Percentiles rank a stretch among this genome's conserved stretches.
phyloP scores from a whole-genome alignment of 2,888 invertebrate species.

The Rhagophthalmus giganteus region DNA sequence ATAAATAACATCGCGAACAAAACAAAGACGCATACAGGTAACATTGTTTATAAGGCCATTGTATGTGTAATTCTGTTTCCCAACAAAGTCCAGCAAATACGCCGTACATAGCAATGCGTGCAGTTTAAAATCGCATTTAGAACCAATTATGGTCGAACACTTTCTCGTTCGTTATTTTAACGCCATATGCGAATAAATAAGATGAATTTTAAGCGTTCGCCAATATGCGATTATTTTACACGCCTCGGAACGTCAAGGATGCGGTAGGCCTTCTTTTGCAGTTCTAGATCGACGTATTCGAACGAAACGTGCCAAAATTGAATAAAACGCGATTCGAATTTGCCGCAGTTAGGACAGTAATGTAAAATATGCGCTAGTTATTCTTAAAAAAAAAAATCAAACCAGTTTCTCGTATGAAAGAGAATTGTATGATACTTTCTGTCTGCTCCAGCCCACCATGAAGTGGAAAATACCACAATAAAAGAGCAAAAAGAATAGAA shows the following conservation, averaged over 20 bases:
- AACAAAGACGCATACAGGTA: no score
- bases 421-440: constrained; percentile 40
- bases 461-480: constrained; percentile 36
- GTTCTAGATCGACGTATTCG: constrained; percentile 7
- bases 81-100: constrained; percentile 19
- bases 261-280: no score
- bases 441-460: constrained; percentile 42
- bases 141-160: constrained; percentile 23
- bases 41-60: no score
- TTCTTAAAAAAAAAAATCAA: constrained; percentile 39
- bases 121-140: constrained; percentile 29
- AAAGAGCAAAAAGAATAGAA: constrained; percentile 39
- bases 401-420: constrained; percentile 40
- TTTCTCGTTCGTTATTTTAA: constrained; percentile 21
- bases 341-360: constrained; percentile 16
- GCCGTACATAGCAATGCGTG: constrained; percentile 21
- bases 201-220: constrained; percentile 17
- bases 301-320: constrained; percentile 27
- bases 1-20: constrained; percentile 25
- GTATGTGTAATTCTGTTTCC: constrained; percentile 21
- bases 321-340: constrained; percentile 25
- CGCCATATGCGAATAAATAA: constrained; percentile 23
- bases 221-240: constrained; percentile 15
- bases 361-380: constrained; percentile 45
- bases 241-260: no score